phyloP scores from a whole-genome alignment of 2,113 vertebrate species.

The Oryzias melastigma region DNA sequence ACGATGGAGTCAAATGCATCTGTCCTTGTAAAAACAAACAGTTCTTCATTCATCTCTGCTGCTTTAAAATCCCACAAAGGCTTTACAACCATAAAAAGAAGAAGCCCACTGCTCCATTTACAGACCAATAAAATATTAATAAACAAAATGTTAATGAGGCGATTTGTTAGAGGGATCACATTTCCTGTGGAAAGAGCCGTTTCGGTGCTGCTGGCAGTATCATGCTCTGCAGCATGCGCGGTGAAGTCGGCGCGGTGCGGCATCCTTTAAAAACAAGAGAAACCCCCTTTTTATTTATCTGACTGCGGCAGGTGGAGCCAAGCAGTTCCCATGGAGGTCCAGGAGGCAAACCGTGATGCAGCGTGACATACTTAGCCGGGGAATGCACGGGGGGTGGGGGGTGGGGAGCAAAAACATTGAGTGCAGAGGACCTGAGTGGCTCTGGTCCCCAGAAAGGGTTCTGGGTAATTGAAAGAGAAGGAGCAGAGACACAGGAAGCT shows the following conservation, averaged over 20 bases:
- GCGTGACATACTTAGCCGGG: conserved; percentile 67
- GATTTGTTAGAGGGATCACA: no score
- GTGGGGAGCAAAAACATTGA: conserved; percentile 60
- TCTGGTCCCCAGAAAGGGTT: conserved; percentile 53
- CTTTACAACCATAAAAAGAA: no score
- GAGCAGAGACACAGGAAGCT: conserved; percentile 32
- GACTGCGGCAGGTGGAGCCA: conserved; percentile 60
- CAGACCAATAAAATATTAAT: no score
- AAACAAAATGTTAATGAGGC: no score
- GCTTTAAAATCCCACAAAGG: no score
- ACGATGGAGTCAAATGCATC: no score
- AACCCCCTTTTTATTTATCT: conserved; percentile 39
- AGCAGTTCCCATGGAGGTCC: conserved; percentile 54
- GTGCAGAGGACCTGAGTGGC: conserved; percentile 63
- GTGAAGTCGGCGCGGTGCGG: conserved; percentile 17
- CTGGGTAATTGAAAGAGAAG: conserved; percentile 57
- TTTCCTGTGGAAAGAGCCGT: conserved; percentile 6
- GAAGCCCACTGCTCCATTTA: no score
- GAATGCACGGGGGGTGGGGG: conserved; percentile 36
- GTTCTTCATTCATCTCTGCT: no score
- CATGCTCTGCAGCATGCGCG: conserved; percentile 29
- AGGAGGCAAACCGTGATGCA: conserved; percentile 45
- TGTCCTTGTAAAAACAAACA: no score
- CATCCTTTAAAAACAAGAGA: conserved; percentile 3
- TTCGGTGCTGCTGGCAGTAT: conserved; percentile 6